Conservation (phyloP, 2,888 invertebrate species). For the Athalia cordata region DNA sequence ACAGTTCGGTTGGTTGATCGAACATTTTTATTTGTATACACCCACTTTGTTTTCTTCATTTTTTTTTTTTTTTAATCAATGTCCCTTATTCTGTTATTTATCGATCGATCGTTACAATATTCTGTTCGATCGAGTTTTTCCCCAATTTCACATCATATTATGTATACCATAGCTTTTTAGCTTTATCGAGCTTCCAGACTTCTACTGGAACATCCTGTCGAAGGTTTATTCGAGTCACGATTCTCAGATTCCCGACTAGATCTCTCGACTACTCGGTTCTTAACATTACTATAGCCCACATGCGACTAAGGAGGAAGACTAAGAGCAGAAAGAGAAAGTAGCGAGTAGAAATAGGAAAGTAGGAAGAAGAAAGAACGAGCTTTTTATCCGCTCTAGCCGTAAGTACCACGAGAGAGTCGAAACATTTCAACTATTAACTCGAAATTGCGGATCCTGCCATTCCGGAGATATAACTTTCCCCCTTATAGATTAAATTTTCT, state of each 20-base stretch:
- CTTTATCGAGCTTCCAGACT: background rate
- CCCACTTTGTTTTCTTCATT: too few relatives aligned
- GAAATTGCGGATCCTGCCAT: background rate
- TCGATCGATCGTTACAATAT: too few relatives aligned
- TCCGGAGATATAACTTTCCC: too few relatives aligned
- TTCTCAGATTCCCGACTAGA: constrained; percentile 29
- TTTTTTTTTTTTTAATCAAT: too few relatives aligned
- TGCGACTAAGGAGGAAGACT: background rate
- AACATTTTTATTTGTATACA: too few relatives aligned
- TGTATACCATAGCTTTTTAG: background rate
- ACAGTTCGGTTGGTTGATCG: too few relatives aligned
- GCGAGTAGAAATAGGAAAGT: background rate
- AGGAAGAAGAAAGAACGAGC: background rate
- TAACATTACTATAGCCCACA: background rate
- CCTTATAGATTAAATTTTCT: too few relatives aligned
- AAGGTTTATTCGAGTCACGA: constrained; percentile 38
- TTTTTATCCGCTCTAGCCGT: background rate
- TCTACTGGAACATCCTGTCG: background rate
- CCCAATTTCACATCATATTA: background rate
- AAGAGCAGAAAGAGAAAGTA: background rate
- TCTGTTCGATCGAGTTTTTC: too few relatives aligned
- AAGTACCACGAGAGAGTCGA: background rate
- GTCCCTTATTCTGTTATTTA: too few relatives aligned
- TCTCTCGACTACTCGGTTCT: background rate
- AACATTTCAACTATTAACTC: constrained; percentile 3